phyloP scores from a whole-genome alignment of 37 sponge, comb jelly and placozoan species.

The Chondrosia reniformis region DNA sequence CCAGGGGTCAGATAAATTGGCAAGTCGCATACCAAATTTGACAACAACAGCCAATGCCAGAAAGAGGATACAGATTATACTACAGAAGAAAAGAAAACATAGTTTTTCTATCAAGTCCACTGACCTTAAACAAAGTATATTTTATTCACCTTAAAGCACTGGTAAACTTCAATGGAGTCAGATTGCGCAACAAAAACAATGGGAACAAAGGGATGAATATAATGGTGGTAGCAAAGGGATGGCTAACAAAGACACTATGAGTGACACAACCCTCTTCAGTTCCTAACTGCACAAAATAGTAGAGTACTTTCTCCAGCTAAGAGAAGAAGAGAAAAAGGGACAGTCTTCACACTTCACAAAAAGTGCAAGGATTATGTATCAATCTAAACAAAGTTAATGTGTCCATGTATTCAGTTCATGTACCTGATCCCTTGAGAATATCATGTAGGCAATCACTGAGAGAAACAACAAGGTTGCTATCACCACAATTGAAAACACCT shows the following conservation, averaged over 20 bases:
- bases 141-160: constrained; percentile 44
- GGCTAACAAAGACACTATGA: constrained; percentile 33
- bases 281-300: constrained; percentile 19
- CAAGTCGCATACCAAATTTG: neutral
- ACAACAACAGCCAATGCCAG: neutral
- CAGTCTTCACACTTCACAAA: too few species aligned
- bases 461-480: constrained; percentile 56
- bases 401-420: too few species aligned
- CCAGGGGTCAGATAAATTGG: neutral
- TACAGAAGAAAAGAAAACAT: neutral
- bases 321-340: neutral
- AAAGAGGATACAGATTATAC: constrained; percentile 6
- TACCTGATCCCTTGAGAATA: constrained; percentile 81
- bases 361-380: too few species aligned
- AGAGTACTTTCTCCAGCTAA: constrained; percentile 39
- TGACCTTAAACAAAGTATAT: neutral
- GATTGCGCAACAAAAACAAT: constrained; percentile 48
- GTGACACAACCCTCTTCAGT: neutral
- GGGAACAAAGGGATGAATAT: constrained; percentile 79
- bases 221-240: constrained; percentile 47
- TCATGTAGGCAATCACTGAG: constrained; percentile 79
- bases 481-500: constrained; percentile 45
- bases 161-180: constrained; percentile 60
- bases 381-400: too few species aligned
- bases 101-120: neutral